Percentiles rank a stretch among this genome's conserved stretches.
These are phyloP conservation scores for Pyxicephalus adspersus DNA, from an alignment of 2,113 vertebrate genomes.

Conservation along the genomic window DNA sequence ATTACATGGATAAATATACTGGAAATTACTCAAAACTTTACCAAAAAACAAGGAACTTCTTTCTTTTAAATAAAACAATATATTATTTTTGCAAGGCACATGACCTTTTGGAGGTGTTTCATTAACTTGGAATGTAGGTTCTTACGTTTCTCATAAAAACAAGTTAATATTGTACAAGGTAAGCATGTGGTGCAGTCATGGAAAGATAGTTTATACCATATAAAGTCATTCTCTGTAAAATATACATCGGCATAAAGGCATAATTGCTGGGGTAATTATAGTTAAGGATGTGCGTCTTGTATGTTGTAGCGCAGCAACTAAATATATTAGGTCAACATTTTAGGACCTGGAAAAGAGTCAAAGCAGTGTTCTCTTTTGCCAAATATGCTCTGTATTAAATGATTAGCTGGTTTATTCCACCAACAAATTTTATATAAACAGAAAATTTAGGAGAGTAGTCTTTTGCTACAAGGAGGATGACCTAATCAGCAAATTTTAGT, in stretches of 20 bases:
- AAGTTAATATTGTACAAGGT: too few relatives aligned
- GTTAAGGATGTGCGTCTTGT: slow-evolving; percentile 15
- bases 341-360: neutral
- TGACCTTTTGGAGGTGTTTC: too few relatives aligned
- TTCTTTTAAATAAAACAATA: too few relatives aligned
- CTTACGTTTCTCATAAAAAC: too few relatives aligned
- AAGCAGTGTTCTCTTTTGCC: slow-evolving; percentile 29
- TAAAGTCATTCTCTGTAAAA: neutral
- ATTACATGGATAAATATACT: too few relatives aligned
- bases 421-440: slow-evolving; percentile 14
- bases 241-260: neutral
- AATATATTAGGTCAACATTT: slow-evolving; percentile 32
- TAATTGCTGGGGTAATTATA: slow-evolving; percentile 4
- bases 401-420: slow-evolving; percentile 4
- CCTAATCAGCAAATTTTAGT: neutral
- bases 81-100: too few relatives aligned
- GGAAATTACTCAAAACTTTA: too few relatives aligned
- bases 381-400: neutral
- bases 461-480: neutral
- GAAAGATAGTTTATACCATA: neutral
- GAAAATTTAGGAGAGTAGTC: neutral
- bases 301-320: slow-evolving; percentile 29
- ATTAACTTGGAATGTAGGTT: too few relatives aligned
- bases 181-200: too few relatives aligned
- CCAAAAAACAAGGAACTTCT: too few relatives aligned